Evolutionary conservation across 2,113 vertebrate species (phyloP), one percentile per base, ranked within the genome.

Genomic region (Caranx ignobilis): DNA sequence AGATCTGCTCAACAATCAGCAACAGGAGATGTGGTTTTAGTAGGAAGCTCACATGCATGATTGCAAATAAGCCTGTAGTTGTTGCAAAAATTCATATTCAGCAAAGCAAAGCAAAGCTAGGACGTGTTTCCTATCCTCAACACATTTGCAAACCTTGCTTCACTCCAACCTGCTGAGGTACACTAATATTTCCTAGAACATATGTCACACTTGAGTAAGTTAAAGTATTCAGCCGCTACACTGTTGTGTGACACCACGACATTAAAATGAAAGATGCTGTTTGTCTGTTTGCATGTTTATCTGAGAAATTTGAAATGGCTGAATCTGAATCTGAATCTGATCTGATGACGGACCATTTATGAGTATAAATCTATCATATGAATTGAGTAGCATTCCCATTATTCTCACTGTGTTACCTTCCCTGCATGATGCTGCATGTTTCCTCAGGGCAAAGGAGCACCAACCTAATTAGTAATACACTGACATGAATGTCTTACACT

Each of bases 11-110:
- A 59, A 32, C 16, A 11, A 1, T 81, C 16, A 62, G 35, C 75
- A 68, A 37, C 61, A 61, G 52, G 47, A 79, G 6, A 69, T 84
- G 87, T 73, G 85, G 85, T 89, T 89, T 77, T 41, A 55, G 48
- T 26, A 52, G 63, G 39, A 48, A 0, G 2, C 12, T 43, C 1
- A 7, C n/a, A 56, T 34, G 37, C 21, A 7, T 16, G 3, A 43
- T 35, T 77, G 78, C 75, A 70, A 9, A 26, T 2, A 61, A 48
- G 54, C 18, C 21, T 3, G 15, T 57, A 48, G 47, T 47, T 55
- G 31, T 15, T 85, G 71, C 83, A 82, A 71, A 34, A 79, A 74
- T 35, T 32, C 60, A 56, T 39, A 54, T 12, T 59, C 35, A 77
- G 78, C 71, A 82, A 77, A 83, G 35, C 21, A 71, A 39, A 26